Percentiles rank a stretch among this genome's conserved stretches.
Evolutionary conservation across 2,888 invertebrate species (phyloP).

Genomic region (Cataglyphis livida): DNA sequence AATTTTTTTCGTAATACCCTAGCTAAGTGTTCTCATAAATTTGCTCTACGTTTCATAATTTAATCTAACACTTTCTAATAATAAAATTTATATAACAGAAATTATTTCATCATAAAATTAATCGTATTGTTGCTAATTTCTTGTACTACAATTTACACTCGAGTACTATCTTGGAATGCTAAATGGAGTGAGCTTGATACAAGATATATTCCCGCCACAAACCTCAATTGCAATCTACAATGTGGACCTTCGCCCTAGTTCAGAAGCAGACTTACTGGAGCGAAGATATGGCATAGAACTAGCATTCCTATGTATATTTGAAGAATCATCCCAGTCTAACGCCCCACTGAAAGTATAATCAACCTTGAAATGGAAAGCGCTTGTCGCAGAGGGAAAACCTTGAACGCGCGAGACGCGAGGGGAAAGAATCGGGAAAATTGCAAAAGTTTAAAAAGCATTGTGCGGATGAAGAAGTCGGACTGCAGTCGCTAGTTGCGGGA

Average conservation of each 20-base stretch:
- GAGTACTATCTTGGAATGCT: constrained; percentile 11
- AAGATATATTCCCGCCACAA: constrained; percentile 35
- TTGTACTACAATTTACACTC: constrained; percentile 4
- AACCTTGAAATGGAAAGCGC: constrained; percentile 37
- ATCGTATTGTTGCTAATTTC: not conserved
- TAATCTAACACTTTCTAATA: not conserved
- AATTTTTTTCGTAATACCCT: not conserved
- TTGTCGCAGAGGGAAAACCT: constrained; percentile 12
- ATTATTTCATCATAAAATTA: not conserved
- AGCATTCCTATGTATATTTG: constrained; percentile 36
- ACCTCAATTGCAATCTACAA: constrained; percentile 44
- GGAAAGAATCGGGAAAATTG: not conserved
- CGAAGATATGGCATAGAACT: constrained; percentile 7
- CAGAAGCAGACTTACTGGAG: constrained; percentile 23
- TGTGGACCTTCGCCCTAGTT: constrained; percentile 28
- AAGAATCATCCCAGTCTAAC: constrained; percentile 26
- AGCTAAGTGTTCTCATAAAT: not conserved
- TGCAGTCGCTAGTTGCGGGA: not conserved
- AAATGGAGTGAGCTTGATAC: constrained; percentile 36
- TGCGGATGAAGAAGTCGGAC: constrained; percentile 18
- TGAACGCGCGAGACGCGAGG: not conserved
- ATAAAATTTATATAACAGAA: not conserved
- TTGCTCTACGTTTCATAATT: not conserved
- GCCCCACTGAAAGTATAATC: constrained; percentile 40
- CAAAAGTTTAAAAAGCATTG: constrained; percentile 32